These are phyloP conservation scores for Tridacna crocea DNA, from an alignment of 2,888 invertebrate species.

Conservation along the genomic window DNA sequence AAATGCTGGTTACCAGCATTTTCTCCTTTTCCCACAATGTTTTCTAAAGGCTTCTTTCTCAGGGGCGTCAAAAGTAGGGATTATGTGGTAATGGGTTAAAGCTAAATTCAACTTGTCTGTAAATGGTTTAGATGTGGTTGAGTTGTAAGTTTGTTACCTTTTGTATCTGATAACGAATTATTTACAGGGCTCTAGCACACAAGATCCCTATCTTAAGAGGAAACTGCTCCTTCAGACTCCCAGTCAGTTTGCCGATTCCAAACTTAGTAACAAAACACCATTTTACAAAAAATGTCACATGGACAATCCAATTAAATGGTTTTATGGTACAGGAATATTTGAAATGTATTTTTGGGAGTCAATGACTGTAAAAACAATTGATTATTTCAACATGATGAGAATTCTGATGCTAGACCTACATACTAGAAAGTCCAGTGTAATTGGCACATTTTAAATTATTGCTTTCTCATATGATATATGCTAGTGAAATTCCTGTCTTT, in stretches of 20 bases:
- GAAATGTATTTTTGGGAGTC: not conserved
- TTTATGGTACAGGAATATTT: not conserved
- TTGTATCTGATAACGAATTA: too few relatives aligned
- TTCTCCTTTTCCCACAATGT: too few relatives aligned
- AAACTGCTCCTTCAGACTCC: not conserved
- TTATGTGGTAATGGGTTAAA: too few relatives aligned
- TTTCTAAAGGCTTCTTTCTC: too few relatives aligned
- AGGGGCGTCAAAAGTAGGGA: too few relatives aligned
- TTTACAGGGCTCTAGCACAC: not conserved
- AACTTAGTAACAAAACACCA: slow-evolving; percentile 8
- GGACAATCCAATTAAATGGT: not conserved
- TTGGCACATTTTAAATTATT: too few relatives aligned
- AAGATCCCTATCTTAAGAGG: not conserved
- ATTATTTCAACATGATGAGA: not conserved
- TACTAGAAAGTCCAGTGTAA: too few relatives aligned
- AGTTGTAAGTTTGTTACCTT: too few relatives aligned
- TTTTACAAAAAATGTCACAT: slow-evolving; percentile 7
- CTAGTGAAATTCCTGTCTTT: not conserved
- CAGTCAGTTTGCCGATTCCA: slow-evolving; percentile 27
- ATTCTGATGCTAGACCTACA: not conserved
- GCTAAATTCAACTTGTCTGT: too few relatives aligned
- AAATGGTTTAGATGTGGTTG: too few relatives aligned
- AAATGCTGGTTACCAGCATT: too few relatives aligned
- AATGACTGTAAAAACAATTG: not conserved
- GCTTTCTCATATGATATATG: too few relatives aligned